Conservation (phyloP, 2,888 invertebrate genomes). For the Noctua fimbriata region DNA sequence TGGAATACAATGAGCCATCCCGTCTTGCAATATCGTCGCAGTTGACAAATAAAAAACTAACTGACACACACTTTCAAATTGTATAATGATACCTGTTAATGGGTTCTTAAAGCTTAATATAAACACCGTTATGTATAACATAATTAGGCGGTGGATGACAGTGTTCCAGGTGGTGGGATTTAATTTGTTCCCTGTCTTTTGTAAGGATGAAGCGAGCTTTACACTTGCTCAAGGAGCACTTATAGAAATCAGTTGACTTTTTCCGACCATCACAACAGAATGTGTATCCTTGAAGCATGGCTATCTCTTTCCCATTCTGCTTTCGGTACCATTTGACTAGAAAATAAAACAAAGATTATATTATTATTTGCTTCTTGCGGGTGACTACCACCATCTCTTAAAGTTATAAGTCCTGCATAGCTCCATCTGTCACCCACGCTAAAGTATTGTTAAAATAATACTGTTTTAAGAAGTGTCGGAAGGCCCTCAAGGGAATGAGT, state of each 20-base stretch:
- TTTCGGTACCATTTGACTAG: background rate
- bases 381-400: background rate
- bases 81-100: too few species aligned
- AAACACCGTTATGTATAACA: background rate
- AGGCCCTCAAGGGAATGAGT: background rate
- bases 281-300: background rate
- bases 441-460: background rate
- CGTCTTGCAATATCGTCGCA: too few species aligned
- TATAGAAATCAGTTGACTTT: background rate
- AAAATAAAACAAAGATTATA: background rate
- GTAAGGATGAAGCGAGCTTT: background rate
- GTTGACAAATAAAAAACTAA: too few species aligned
- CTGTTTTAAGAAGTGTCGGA: background rate
- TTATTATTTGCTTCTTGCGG: background rate
- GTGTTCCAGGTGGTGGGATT: background rate
- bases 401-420: background rate
- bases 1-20: too few species aligned
- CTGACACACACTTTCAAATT: background rate
- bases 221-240: background rate
- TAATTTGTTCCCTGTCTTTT: background rate
- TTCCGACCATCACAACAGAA: background rate
- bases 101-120: background rate
- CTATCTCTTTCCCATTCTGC: background rate
- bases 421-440: background rate
- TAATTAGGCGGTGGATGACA: background rate